Evolutionary conservation across 2,797 vertebrate genomes (phyloP).

Genomic region (Stomatorhinus walkeri): DNA sequence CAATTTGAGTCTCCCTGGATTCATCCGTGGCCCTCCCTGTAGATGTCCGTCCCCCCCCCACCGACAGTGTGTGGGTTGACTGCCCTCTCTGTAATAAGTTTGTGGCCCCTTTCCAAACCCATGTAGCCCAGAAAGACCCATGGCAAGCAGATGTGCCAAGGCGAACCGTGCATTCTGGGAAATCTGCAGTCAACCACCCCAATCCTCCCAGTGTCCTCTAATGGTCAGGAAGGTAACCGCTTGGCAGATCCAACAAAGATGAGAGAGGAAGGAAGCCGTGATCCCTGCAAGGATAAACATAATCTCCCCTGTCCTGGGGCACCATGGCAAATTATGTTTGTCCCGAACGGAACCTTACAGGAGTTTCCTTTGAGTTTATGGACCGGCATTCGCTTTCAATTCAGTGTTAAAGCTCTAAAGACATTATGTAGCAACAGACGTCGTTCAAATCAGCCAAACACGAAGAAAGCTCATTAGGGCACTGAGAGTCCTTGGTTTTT

Average conservation of each 20-base stretch:
- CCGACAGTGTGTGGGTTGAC: background rate
- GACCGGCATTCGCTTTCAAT: background rate
- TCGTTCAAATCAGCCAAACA: background rate
- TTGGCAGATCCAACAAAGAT: conserved; percentile 1
- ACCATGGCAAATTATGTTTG: background rate
- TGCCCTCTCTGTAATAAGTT: background rate
- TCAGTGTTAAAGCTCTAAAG: background rate
- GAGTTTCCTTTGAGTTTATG: background rate
- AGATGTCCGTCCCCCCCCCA: background rate
- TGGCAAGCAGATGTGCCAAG: background rate
- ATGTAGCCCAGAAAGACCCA: background rate
- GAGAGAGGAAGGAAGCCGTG: conserved; percentile 3
- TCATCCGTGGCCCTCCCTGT: background rate
- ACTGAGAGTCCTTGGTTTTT: background rate
- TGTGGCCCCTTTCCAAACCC: background rate
- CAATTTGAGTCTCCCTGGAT: background rate
- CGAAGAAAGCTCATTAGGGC: background rate
- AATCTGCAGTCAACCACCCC: background rate
- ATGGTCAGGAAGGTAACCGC: conserved; percentile 9
- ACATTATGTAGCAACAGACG: background rate
- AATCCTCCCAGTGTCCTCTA: background rate
- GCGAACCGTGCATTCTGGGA: background rate
- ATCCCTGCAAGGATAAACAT: background rate
- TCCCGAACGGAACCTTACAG: background rate
- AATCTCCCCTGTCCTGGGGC: conserved; percentile 3